Evolutionary conservation across 37 sponge, comb jelly and placozoan genomes (phyloP), one percentile per base, ranked within the genome.

Genomic region (Haliclona indistincta): DNA sequence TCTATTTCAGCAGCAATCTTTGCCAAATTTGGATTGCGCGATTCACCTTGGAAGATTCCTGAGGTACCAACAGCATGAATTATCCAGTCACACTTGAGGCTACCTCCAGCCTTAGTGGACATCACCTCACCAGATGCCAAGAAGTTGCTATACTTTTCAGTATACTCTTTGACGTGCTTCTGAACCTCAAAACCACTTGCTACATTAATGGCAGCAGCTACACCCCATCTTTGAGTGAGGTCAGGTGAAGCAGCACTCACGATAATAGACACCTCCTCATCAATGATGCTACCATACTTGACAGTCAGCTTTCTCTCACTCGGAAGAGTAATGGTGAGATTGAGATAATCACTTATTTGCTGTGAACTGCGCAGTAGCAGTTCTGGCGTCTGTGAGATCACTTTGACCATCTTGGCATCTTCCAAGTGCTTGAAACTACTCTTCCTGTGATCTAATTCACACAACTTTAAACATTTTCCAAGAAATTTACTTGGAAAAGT

Each of bases 31-130:
- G n/a, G n/a, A n/a, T n/a, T n/a, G n/a, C n/a, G n/a, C n/a, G n/a
- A n/a, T 7, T 58, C 25, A 20, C n/a, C 60, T 25, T 25, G 7
- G 7, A 58, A 58, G 11, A 58, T n/a, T 7, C 60, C 60, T n/a
- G 60, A 43, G 0, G 91, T 86, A 52, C 86, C 86, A 15, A 85
- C 83, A 29, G 86, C 91, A 78, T 91, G 91, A 17, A 91, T 64
- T 3, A 91, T 63, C n/a, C 10, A 19, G 3, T 71, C 56, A 53
- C 86, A 91, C 28, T 49, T 40, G 19, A 91, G 75, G 0, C 22
- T 43, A 20, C 89, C 89, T 54, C 86, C 91, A 32, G 76, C 91
- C 3, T 40, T 43, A 38, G 86, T 85, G 30, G 36, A 22, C 19
- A 67, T 74, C 15, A 73, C 79, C 2, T 85, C 38, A 3, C 91